phyloP scores from a whole-genome alignment of 1,140 invertebrate species.

The Protaetia brevitarsis region DNA sequence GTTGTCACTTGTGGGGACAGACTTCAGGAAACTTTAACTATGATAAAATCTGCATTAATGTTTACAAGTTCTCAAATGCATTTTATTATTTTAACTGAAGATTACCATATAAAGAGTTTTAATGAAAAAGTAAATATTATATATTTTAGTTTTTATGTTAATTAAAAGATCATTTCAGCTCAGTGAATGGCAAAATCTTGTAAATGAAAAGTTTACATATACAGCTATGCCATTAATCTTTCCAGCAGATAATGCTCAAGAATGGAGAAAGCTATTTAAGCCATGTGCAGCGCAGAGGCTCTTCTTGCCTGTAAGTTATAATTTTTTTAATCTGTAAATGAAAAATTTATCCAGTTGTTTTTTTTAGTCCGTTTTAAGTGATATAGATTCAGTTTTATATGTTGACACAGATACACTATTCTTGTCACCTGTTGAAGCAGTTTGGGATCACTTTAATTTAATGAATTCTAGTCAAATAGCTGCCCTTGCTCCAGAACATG shows the following conservation, averaged over 20 bases:
- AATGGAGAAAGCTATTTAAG: constrained; percentile 87
- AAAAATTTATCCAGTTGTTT: constrained; percentile 41
- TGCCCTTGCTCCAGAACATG: constrained; percentile 83
- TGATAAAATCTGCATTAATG: constrained; percentile 84
- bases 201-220: constrained; percentile 67
- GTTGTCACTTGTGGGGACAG: constrained; percentile 71
- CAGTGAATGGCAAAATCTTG: constrained; percentile 65
- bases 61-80: constrained; percentile 65
- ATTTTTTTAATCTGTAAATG: neutral
- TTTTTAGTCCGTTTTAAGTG: constrained; percentile 69
- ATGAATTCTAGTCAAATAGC: constrained; percentile 89
- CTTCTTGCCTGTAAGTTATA: constrained; percentile 77
- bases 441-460: constrained; percentile 78
- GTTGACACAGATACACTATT: constrained; percentile 92
- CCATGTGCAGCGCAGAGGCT: constrained; percentile 89
- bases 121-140: constrained; percentile 63
- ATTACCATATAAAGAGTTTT: constrained; percentile 63
- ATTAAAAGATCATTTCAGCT: constrained; percentile 56
- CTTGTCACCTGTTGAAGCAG: constrained; percentile 71
- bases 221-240: constrained; percentile 74
- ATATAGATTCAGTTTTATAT: constrained; percentile 87
- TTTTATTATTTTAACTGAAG: constrained; percentile 79
- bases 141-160: no score
- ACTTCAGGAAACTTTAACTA: constrained; percentile 71
- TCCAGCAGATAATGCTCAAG: constrained; percentile 65